Evolutionary conservation across 1,140 invertebrate genomes (phyloP).

Genomic region (Leucophenga varia): DNA sequence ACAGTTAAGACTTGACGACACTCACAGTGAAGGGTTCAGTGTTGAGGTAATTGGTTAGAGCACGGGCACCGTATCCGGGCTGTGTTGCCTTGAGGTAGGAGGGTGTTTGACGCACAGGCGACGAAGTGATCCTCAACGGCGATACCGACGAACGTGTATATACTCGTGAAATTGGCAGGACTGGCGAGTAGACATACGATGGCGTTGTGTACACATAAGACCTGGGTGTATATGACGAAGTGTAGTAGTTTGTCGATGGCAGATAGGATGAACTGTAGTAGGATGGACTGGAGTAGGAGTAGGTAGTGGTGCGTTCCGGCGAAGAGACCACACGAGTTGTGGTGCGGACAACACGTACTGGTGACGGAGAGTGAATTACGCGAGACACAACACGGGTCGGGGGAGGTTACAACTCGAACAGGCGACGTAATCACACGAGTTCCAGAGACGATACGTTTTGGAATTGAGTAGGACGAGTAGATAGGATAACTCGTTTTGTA

Average conservation of each 20-base stretch:
- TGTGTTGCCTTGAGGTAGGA: constrained; percentile 68
- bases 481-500: constrained; percentile 55
- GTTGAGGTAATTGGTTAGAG: constrained; percentile 73
- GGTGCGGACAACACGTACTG: constrained; percentile 59
- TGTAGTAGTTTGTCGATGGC: constrained; percentile 61
- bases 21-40: constrained; percentile 61
- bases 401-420: constrained; percentile 54
- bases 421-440: constrained; percentile 47
- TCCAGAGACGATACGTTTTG: constrained; percentile 59
- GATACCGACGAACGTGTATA: constrained; percentile 51
- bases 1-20: constrained; percentile 59
- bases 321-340: constrained; percentile 62
- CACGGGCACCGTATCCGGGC: constrained; percentile 66
- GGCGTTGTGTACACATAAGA: constrained; percentile 49
- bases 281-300: constrained; percentile 23
- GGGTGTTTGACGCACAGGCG: constrained; percentile 64
- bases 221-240: constrained; percentile 40
- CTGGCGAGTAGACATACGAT: constrained; percentile 46
- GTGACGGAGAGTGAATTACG: constrained; percentile 58
- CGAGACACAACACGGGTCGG: constrained; percentile 45
- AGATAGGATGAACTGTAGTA: constrained; percentile 8
- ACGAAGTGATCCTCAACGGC: constrained; percentile 61
- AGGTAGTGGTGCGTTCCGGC: constrained; percentile 44
- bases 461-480: constrained; percentile 57
- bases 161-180: constrained; percentile 44